Conservation (phyloP, 2,888 invertebrate species). For the Chymomyza amoena region DNA sequence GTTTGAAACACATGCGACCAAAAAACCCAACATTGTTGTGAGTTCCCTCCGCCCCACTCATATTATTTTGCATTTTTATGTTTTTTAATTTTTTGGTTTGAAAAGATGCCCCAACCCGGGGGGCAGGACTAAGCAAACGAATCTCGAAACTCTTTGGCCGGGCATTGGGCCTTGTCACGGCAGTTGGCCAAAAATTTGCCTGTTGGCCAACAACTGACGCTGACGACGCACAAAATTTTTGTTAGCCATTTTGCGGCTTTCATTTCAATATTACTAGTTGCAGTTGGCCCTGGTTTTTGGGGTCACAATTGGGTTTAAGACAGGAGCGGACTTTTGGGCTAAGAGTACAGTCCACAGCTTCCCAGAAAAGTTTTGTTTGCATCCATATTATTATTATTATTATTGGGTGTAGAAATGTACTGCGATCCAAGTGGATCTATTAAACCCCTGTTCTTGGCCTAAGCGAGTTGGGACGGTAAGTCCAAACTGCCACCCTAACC, state of each 20-base stretch:
- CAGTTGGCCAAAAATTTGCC: not conserved
- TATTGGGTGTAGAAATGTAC: too few species aligned
- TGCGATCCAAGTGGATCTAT: too few species aligned
- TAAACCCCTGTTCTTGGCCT: too few species aligned
- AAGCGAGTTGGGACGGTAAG: too few species aligned
- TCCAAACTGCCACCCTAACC: too few species aligned
- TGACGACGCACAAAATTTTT: not conserved
- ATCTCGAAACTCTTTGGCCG: not conserved
- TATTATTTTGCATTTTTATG: slow-evolving; percentile 6
- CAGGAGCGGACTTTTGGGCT: too few species aligned
- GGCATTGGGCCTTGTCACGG: not conserved
- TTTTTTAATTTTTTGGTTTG: not conserved
- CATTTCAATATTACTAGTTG: not conserved
- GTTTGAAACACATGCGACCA: not conserved
- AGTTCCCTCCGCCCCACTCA: not conserved
- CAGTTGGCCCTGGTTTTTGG: not conserved
- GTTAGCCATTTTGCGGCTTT: not conserved
- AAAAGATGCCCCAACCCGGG: not conserved
- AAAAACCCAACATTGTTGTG: not conserved
- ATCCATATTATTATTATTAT: too few species aligned
- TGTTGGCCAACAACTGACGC: not conserved
- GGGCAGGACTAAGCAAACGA: not conserved
- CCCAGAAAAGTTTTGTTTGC: too few species aligned
- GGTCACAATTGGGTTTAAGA: not conserved
- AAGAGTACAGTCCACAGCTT: too few species aligned